These are phyloP conservation scores for Bradypodion ventrale DNA, from an alignment of 2,797 vertebrate species.

Conservation along the genomic window DNA sequence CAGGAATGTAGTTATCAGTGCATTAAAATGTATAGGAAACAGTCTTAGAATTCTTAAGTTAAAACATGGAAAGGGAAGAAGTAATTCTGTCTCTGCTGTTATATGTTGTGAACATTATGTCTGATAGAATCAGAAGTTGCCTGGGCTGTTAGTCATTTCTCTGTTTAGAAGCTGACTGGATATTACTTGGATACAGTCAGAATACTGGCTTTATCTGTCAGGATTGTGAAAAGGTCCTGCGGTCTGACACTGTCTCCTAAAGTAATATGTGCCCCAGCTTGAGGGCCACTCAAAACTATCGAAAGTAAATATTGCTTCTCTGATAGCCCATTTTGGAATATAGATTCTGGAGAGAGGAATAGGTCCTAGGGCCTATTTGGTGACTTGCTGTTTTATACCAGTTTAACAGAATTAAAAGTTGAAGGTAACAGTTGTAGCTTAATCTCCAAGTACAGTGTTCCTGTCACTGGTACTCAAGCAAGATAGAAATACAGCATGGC, in stretches of 20 bases:
- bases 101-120: not conserved
- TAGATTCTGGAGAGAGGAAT: not conserved
- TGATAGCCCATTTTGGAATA: not conserved
- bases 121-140: not conserved
- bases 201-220: constrained; percentile 32
- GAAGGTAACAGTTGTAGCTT: not conserved
- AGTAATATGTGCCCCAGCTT: not conserved
- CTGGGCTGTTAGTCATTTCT: constrained; percentile 18
- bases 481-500: too few species aligned
- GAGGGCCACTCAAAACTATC: not conserved
- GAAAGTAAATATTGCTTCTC: not conserved
- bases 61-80: not conserved
- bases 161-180: constrained; percentile 11
- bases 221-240: not conserved
- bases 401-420: not conserved
- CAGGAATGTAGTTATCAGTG: not conserved
- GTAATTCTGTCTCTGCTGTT: not conserved
- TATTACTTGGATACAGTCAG: constrained; percentile 14
- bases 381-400: not conserved
- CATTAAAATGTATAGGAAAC: not conserved
- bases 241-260: not conserved
- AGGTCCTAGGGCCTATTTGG: not conserved
- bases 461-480: not conserved
- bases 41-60: not conserved
- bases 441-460: not conserved